Evolutionary conservation across 2,113 vertebrate species (phyloP).

Genomic region (Pelodiscus sinensis): DNA sequence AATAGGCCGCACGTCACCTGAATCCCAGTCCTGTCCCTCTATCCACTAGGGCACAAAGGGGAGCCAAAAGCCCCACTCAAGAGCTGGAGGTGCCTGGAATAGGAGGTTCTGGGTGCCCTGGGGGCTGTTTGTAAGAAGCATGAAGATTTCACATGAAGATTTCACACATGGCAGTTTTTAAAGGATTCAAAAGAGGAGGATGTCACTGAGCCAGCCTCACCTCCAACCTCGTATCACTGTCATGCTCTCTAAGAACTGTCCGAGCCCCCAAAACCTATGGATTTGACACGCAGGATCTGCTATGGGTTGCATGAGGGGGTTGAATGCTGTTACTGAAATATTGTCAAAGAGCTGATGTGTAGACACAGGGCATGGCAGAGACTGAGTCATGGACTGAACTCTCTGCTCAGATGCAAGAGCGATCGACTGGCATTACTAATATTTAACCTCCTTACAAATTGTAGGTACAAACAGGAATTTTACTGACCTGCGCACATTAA

Average conservation of each 20-base stretch:
- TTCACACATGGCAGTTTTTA: background rate
- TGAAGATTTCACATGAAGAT: background rate
- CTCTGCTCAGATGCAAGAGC: background rate
- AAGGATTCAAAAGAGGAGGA: background rate
- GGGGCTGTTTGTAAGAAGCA: background rate
- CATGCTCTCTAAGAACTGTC: rapidly evolving
- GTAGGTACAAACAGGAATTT: background rate
- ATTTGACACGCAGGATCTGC: background rate
- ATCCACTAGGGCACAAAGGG: background rate
- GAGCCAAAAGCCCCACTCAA: background rate
- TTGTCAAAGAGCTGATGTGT: background rate
- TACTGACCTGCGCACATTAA: background rate
- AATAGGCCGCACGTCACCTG: no score
- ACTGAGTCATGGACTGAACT: background rate
- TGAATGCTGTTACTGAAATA: background rate
- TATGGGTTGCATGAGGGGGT: background rate
- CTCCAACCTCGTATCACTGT: background rate
- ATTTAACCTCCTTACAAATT: background rate
- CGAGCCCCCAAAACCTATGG: background rate
- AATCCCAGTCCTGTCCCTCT: no score
- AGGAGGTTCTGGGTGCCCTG: background rate
- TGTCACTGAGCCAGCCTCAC: background rate
- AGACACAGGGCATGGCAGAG: background rate
- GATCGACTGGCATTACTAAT: background rate
- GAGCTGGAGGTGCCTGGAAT: background rate